A percentile compares a stretch with the other conserved stretches of the same genome.
Evolutionary conservation across 2,797 vertebrate species (phyloP).

Genomic region (Hirundo rustica): DNA sequence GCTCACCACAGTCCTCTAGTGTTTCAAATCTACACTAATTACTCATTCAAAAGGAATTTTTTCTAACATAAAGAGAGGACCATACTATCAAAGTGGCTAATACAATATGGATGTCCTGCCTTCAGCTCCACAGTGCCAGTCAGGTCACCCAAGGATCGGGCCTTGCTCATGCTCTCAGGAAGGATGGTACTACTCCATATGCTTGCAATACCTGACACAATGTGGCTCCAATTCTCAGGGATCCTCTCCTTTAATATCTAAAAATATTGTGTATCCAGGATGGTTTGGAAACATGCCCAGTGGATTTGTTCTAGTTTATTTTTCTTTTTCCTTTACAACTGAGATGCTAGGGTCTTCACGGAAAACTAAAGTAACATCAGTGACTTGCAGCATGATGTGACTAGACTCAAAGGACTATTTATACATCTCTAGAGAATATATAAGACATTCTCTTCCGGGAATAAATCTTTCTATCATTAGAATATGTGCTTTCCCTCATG

Average conservation of each 20-base stretch:
- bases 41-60: neutral
- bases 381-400: neutral
- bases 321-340: constrained; percentile 1
- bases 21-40: neutral
- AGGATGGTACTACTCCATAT: neutral
- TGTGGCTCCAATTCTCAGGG: neutral
- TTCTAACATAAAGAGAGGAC: neutral
- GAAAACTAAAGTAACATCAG: constrained; percentile 46
- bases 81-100: neutral
- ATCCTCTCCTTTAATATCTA: neutral
- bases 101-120: neutral
- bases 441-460: neutral
- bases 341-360: neutral
- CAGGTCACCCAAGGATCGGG: neutral
- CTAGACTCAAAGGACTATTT: neutral
- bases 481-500: neutral
- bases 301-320: neutral
- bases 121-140: neutral
- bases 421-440: neutral
- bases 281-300: neutral
- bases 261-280: neutral
- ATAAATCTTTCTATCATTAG: neutral
- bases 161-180: neutral
- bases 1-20: neutral
- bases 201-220: neutral